Percentiles rank a stretch among this genome's conserved stretches.
Evolutionary conservation across 2,888 invertebrate species (phyloP).

Genomic region (Philopedon plagiatum): DNA sequence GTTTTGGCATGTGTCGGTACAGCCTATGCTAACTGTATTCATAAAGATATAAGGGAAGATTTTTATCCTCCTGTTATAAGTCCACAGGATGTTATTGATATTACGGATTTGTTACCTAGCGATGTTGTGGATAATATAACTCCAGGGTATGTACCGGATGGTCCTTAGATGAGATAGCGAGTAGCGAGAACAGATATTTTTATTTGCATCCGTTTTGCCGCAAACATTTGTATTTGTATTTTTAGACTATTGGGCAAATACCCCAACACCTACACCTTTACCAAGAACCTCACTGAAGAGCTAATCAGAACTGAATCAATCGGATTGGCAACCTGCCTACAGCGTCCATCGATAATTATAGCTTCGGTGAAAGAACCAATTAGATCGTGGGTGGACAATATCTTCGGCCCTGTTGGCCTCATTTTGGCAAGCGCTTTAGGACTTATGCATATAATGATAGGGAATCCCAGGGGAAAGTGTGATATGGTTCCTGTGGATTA

Average conservation of each 20-base stretch:
- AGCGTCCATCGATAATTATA: slow-evolving; percentile 76
- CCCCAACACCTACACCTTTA: slow-evolving; percentile 82
- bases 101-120: slow-evolving; percentile 63
- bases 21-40: slow-evolving; percentile 56
- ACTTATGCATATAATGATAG: slow-evolving; percentile 73
- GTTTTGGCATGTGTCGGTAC: slow-evolving; percentile 56
- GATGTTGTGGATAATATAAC: slow-evolving; percentile 62
- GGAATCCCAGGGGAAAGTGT: slow-evolving; percentile 69
- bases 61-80: slow-evolving; percentile 55
- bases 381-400: slow-evolving; percentile 82
- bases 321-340: slow-evolving; percentile 75
- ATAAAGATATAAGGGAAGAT: slow-evolving; percentile 53
- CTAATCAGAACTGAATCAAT: slow-evolving; percentile 70
- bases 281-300: slow-evolving; percentile 81
- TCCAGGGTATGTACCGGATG: slow-evolving; percentile 46
- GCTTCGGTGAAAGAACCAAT: slow-evolving; percentile 73
- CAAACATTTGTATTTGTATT: slow-evolving; percentile 16
- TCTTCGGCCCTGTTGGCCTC: slow-evolving; percentile 79
- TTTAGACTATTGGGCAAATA: slow-evolving; percentile 66
- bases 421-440: slow-evolving; percentile 70
- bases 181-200: no score
- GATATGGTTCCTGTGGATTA: slow-evolving; percentile 80
- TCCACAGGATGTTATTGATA: slow-evolving; percentile 66
- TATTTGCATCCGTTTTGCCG: no score
- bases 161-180: no score